Evolutionary conservation across 2,888 invertebrate genomes (phyloP), one percentile per base, ranked within the genome.

Genomic region (Biston betularia): DNA sequence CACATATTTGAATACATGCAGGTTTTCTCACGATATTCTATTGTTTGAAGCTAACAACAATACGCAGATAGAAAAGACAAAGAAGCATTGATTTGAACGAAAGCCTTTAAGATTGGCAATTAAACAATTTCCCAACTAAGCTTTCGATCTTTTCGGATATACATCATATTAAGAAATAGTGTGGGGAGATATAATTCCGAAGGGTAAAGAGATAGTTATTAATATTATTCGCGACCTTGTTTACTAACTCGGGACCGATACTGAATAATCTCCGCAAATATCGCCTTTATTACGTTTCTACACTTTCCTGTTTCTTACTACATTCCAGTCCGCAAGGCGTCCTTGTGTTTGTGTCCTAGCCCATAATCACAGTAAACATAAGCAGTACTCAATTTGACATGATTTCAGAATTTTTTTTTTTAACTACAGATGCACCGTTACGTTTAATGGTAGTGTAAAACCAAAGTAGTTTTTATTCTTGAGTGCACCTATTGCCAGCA

Each of bases 261-360:
- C 34, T 40, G 53, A 58, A 63, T 55, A 44, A 56, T 56, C 63
- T 56, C 63, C 49, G 33, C 63, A 49, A 63, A 58, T 48, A 59
- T 34, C n/a, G 49, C 24, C 58, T n/a, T 49, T 59, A 65, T 60
- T 59, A 60, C 44, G 59, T 55, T 44, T 55, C 33, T 65, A 59
- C 38, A 50, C 59, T 54, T 59, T 64, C 58, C 58, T 54, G 54
- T 58, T 53, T 58, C 58, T 57, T 50, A 40, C 45, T 45, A 40
- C 45, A 66, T 71, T 68, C 62, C 61, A 61, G 65, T 42, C 14
- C 24, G 66, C 65, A 50, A 50, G 70, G 50, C 66, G 71, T 67
- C 68, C 70, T 66, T 69, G 71, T 57, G 64, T 68, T 66, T 69
- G 71, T 57, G 63, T 68, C 69, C 69, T 71, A 63, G 38, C 33